A percentile compares a stretch with the other conserved stretches of the same genome.
These are phyloP conservation scores for Mesorhabditis spiculigera DNA, from an alignment of 2,888 invertebrate genomes.

Conservation along the genomic window DNA sequence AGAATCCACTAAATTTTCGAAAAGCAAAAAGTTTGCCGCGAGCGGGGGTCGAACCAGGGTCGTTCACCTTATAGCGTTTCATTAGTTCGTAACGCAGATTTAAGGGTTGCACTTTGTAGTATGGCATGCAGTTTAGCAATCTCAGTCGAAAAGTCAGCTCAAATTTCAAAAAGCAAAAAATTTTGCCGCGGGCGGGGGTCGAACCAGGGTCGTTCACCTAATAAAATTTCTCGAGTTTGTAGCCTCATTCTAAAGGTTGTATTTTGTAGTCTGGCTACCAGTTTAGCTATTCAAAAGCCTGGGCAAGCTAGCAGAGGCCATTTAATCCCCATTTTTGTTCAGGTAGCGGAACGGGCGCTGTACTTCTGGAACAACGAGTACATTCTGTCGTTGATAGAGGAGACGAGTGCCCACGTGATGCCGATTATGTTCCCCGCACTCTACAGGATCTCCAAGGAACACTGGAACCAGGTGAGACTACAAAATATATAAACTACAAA, in stretches of 20 bases:
- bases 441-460: conserved; percentile 91
- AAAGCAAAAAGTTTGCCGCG: no score
- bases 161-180: no score
- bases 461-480: conserved; percentile 87
- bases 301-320: no score
- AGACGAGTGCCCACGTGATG: conserved; percentile 92
- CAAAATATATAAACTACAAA: no score
- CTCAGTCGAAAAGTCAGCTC: no score
- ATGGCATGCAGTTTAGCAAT: neutral
- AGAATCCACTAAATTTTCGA: no score
- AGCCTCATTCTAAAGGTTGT: neutral
- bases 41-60: no score
- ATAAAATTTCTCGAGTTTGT: no score
- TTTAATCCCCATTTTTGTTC: conserved; percentile 15
- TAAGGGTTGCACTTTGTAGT: no score
- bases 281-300: neutral
- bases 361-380: conserved; percentile 99
- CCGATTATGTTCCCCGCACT: conserved; percentile 99
- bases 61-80: no score
- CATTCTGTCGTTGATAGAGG: conserved; percentile 96
- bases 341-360: conserved; percentile 97
- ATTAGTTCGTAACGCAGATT: no score
- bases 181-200: no score
- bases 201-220: neutral
- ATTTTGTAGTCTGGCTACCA: neutral